Conservation (phyloP, 2,888 invertebrate species). For the Dilophus febrilis region DNA sequence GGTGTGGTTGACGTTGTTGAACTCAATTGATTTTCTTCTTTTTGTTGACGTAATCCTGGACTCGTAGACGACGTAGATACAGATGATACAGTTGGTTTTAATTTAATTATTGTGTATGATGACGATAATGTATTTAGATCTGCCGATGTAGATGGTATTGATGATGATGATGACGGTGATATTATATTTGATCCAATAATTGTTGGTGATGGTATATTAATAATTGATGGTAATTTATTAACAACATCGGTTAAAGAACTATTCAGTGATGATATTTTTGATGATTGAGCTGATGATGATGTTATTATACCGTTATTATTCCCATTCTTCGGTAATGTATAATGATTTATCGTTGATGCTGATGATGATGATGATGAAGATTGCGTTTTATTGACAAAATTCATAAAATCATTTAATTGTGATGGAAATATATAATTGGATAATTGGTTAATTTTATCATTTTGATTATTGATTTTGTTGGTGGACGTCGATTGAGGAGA, state of each 20-base stretch:
- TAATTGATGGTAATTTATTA: conserved; percentile 29
- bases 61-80: no score
- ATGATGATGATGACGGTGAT: conserved; percentile 3
- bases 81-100: neutral
- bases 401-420: conserved; percentile 7
- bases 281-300: conserved; percentile 2
- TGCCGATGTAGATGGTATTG: no score
- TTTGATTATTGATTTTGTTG: no score
- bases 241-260: conserved; percentile 29
- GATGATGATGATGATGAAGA: no score
- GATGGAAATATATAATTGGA: no score
- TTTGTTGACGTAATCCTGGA: no score
- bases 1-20: conserved; percentile 5
- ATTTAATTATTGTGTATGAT: neutral
- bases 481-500: no score
- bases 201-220: conserved; percentile 24
- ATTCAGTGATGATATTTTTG: conserved; percentile 24
- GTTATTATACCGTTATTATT: neutral
- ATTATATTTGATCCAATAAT: conserved; percentile 1
- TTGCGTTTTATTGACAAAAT: conserved; percentile 24
- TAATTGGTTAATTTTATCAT: no score
- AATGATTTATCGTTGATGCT: neutral
- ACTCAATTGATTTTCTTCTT: no score
- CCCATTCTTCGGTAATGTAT: conserved; percentile 6
- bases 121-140: no score